Conservation (phyloP, 1,140 invertebrate genomes). For the Lepidurus packardi region DNA sequence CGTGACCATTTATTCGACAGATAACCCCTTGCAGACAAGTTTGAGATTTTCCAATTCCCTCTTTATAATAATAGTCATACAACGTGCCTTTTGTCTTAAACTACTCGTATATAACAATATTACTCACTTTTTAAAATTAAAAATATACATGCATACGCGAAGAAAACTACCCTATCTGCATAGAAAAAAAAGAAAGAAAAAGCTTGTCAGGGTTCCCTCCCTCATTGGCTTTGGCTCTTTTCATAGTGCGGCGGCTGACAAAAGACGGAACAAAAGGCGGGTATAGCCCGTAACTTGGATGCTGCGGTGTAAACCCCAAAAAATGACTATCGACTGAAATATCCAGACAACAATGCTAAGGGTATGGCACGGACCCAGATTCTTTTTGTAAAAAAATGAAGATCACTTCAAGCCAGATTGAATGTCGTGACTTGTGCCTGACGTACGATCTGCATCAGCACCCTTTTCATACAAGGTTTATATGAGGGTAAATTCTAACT, state of each 20-base stretch:
- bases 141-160: no score
- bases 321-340: conserved; percentile 9
- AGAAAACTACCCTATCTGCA: no score
- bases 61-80: no score
- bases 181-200: no score
- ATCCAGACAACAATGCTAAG: background rate
- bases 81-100: no score
- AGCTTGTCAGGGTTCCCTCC: background rate
- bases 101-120: no score
- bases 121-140: no score
- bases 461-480: background rate
- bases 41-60: no score
- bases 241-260: background rate
- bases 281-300: background rate
- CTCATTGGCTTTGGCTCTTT: background rate
- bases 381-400: background rate
- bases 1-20: no score
- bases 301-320: background rate
- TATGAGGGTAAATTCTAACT: background rate
- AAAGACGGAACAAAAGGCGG: background rate
- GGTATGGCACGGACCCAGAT: conserved; percentile 1
- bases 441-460: conserved; percentile 1
- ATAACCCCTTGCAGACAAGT: no score
- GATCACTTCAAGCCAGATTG: conserved; percentile 10
- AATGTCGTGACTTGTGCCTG: background rate